Evolutionary conservation across 2,797 vertebrate species (phyloP).

Genomic region (Scolopax rusticola): DNA sequence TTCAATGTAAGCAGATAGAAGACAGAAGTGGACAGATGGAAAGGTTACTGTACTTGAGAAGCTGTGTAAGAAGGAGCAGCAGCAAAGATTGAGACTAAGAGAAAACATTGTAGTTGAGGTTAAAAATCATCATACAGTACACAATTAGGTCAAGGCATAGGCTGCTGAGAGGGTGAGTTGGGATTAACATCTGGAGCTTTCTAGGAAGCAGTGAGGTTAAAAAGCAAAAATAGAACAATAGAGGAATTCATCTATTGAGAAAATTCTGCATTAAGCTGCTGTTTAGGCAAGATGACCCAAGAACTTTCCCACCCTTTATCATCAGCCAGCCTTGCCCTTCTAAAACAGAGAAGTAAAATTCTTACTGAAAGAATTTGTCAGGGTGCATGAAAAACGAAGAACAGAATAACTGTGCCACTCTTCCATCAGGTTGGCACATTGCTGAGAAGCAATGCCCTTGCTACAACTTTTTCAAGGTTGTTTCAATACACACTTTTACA

Average conservation of each 20-base stretch:
- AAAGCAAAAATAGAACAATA: not conserved
- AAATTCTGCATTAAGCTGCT: not conserved
- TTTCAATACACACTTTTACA: not conserved
- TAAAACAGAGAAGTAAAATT: not conserved
- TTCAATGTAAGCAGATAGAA: accelerated
- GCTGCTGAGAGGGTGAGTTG: not conserved
- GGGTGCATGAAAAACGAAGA: not conserved
- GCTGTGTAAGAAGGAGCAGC: not conserved
- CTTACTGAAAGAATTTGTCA: not conserved
- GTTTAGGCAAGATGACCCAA: not conserved
- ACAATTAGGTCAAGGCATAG: not conserved
- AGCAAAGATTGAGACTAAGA: not conserved
- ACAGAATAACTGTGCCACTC: not conserved
- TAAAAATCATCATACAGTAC: not conserved
- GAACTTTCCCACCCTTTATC: not conserved
- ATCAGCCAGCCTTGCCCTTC: not conserved
- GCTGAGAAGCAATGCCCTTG: not conserved
- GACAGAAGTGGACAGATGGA: not conserved
- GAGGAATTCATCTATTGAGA: not conserved
- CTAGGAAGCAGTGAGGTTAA: not conserved
- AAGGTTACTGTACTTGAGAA: not conserved
- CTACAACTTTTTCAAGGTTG: not conserved
- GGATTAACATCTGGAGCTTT: not conserved
- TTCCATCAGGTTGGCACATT: not conserved
- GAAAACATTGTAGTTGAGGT: not conserved